Evolutionary conservation across 2,888 invertebrate genomes (phyloP).

Genomic region (Drosophila atripex): DNA sequence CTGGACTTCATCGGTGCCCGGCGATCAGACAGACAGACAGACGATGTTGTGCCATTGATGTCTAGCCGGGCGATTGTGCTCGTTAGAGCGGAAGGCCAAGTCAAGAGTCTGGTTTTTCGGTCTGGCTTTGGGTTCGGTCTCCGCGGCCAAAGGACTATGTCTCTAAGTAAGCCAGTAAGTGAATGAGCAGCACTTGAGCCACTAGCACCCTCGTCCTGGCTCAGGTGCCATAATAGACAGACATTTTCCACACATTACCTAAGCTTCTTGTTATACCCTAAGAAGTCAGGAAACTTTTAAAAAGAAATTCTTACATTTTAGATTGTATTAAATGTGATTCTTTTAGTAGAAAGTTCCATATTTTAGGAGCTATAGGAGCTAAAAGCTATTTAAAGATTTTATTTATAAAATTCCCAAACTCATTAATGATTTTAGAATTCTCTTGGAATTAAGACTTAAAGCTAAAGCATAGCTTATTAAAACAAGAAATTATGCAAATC

Average conservation of each 20-base stretch:
- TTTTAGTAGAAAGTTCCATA: too few relatives aligned
- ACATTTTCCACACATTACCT: conserved; percentile 68
- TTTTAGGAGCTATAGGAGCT: too few relatives aligned
- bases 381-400: too few relatives aligned
- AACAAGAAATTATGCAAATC: neutral
- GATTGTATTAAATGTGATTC: too few relatives aligned
- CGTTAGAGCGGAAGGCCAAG: conserved; percentile 66
- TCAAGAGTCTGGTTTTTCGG: conserved; percentile 7
- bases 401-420: neutral
- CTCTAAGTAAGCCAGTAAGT: conserved; percentile 76
- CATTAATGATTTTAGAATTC: neutral
- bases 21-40: conserved; percentile 24
- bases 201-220: conserved; percentile 31
- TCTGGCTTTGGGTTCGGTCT: neutral
- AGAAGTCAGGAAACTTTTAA: too few relatives aligned
- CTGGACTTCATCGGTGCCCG: conserved; percentile 29
- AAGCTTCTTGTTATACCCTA: conserved; percentile 23
- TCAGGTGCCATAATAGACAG: conserved; percentile 77
- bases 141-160: conserved; percentile 7
- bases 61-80: conserved; percentile 62
- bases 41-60: conserved; percentile 64
- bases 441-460: neutral
- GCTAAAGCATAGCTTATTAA: neutral
- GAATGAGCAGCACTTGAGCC: conserved; percentile 52
- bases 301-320: too few relatives aligned